Evolutionary conservation across 2,113 vertebrate genomes (phyloP).

Genomic region (Tiliqua scincoides): DNA sequence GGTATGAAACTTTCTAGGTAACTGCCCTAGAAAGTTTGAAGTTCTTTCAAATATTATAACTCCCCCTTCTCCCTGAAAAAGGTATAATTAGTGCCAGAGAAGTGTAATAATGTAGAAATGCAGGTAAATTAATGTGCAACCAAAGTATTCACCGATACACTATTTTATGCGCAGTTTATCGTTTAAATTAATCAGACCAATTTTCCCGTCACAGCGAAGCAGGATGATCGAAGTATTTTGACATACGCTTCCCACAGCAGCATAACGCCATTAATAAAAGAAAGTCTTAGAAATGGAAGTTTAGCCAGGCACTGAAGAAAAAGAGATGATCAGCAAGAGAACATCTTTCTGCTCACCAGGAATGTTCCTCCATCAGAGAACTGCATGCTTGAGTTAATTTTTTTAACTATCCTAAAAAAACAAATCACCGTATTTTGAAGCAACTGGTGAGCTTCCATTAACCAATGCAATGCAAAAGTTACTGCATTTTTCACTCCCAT

Average conservation of each 20-base stretch:
- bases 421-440: slow-evolving; percentile 5
- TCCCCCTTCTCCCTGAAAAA: not conserved
- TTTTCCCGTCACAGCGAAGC: not conserved
- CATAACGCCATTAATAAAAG: not conserved
- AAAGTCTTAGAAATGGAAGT: not conserved
- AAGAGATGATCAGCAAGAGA: not conserved
- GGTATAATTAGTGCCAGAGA: not conserved
- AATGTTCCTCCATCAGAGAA: not conserved
- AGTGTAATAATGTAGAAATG: not conserved
- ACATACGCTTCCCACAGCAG: not conserved
- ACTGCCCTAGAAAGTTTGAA: not conserved
- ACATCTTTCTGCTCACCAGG: not conserved
- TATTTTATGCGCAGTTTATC: not conserved
- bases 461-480: not conserved
- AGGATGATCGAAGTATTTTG: slow-evolving; percentile 7
- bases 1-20: not conserved
- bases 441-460: not conserved
- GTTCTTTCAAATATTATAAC: not conserved
- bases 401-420: not conserved
- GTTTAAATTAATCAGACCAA: slow-evolving; percentile 6
- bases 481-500: not conserved
- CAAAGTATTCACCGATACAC: not conserved
- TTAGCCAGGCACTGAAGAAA: not conserved
- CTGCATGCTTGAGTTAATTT: not conserved
- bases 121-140: not conserved